Conservation (phyloP, 2,888 invertebrate genomes). For the Tetragonisca angustula region DNA sequence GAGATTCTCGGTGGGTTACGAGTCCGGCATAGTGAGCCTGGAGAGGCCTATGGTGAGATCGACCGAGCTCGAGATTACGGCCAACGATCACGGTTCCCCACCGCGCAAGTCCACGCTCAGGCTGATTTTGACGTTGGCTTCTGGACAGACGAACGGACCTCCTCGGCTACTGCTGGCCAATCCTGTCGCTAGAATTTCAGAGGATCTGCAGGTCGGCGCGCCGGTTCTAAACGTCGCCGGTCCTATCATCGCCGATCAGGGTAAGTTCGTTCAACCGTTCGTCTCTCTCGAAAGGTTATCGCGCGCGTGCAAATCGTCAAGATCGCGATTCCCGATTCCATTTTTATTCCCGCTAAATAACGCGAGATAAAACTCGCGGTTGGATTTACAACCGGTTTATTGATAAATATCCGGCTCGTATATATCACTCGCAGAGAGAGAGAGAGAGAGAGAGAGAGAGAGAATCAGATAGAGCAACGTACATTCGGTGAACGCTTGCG, state of each 20-base stretch:
- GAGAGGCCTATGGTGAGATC: conserved; percentile 86
- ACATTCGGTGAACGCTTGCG: conserved; percentile 52
- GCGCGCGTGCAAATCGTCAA: conserved; percentile 14
- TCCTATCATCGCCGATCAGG: conserved; percentile 86
- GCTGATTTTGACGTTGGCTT: conserved; percentile 87
- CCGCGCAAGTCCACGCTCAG: conserved; percentile 89
- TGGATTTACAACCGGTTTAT: conserved; percentile 47
- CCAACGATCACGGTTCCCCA: conserved; percentile 93
- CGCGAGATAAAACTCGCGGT: conserved; percentile 13
- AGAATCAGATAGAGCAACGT: conserved; percentile 50
- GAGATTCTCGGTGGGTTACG: conserved; percentile 91
- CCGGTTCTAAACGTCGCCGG: conserved; percentile 92
- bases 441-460: background rate
- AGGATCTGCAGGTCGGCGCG: conserved; percentile 90
- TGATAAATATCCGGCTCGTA: conserved; percentile 54
- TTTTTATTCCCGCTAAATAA: conserved; percentile 25
- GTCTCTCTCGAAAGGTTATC: conserved; percentile 12
- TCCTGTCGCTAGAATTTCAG: conserved; percentile 91
- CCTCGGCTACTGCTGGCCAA: conserved; percentile 91
- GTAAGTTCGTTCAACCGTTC: conserved; percentile 45
- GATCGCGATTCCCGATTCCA: conserved; percentile 36
- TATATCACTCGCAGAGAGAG: conserved; percentile 28
- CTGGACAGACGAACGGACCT: conserved; percentile 91
- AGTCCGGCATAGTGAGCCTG: conserved; percentile 91
- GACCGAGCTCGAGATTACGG: conserved; percentile 90